Evolutionary conservation across 2,888 invertebrate species (phyloP), one percentile per base, ranked within the genome.

Genomic region (Eupsilia transversa): DNA sequence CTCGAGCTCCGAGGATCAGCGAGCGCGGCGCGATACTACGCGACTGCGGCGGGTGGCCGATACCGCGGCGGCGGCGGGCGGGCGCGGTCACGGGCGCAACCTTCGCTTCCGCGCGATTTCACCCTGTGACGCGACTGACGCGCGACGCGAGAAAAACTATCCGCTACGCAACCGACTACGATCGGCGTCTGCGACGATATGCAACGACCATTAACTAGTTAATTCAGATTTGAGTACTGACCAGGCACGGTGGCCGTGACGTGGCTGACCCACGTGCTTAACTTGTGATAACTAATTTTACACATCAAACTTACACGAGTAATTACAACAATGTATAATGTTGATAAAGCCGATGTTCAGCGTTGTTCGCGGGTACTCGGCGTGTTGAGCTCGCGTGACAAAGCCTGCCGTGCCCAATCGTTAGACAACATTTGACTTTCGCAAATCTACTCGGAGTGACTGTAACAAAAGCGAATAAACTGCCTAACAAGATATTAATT

Each of bases 61-160:
- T 88, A 90, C 82, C 83, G 91, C 89, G 91, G 93, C 90, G 90
- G 89, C 92, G 92, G 90, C 91, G 92, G 90, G 92, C 92, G 93
- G 92, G 92, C 91, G 94, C 95, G 96, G 96, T 95, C 95, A 95
- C 94, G 95, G 96, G 95, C 96, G 94, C 95, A 95, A 96, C 95
- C 96, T 96, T 96, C 94, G 93, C 89, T 92, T 91, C 92, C 93
- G 93, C 86, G 90, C 94, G 93, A 92, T 93, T 94, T 94, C 93
- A 94, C 94, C 94, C 95, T 91, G 91, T 93, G 93, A 92, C 93
- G 94, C 88, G 87, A 63, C 79, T 83, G 85, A 86, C 84, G 83
- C 75, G 84, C 74, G 76, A 83, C 79, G 75, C 78, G 84, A 84
- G 86, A 86, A 83, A 89, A 89, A 84, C 85, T 88, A 87, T 84